Evolutionary conservation across 1,140 invertebrate species (phyloP).

Genomic region (Sesamia nonagrioides): DNA sequence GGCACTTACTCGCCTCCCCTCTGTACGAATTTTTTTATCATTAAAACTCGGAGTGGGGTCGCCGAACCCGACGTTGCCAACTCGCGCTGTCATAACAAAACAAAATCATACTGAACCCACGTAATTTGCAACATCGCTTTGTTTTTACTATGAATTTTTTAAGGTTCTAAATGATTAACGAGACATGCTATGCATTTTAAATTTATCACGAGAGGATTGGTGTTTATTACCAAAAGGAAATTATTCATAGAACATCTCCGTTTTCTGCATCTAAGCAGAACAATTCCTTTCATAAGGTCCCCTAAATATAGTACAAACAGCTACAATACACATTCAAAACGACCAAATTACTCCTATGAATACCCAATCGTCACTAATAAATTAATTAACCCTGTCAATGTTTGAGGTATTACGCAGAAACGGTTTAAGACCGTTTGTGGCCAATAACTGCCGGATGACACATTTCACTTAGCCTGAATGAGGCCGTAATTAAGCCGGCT

Average conservation of each 20-base stretch:
- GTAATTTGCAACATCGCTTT: constrained; percentile 70
- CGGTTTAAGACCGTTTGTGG: constrained; percentile 6
- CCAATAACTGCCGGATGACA: constrained; percentile 72
- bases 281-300: not conserved
- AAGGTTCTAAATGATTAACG: constrained; percentile 48
- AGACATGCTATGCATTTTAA: constrained; percentile 33
- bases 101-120: constrained; percentile 75
- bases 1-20: constrained; percentile 84
- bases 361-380: constrained; percentile 27
- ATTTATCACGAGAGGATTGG: constrained; percentile 2
- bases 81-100: constrained; percentile 85
- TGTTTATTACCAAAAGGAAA: not conserved
- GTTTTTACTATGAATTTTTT: constrained; percentile 55
- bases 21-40: constrained; percentile 87
- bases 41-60: constrained; percentile 85
- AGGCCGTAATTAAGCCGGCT: constrained; percentile 75
- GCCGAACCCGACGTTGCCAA: constrained; percentile 80
- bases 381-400: constrained; percentile 38
- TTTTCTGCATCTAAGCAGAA: not conserved
- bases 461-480: constrained; percentile 77
- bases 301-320: not conserved
- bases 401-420: constrained; percentile 29
- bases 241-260: not conserved
- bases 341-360: not conserved
- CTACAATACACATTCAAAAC: constrained; percentile 14